Base-by-base conservation (phyloP, 2,888 invertebrate species). In the Amphipoea oculea region DNA sequence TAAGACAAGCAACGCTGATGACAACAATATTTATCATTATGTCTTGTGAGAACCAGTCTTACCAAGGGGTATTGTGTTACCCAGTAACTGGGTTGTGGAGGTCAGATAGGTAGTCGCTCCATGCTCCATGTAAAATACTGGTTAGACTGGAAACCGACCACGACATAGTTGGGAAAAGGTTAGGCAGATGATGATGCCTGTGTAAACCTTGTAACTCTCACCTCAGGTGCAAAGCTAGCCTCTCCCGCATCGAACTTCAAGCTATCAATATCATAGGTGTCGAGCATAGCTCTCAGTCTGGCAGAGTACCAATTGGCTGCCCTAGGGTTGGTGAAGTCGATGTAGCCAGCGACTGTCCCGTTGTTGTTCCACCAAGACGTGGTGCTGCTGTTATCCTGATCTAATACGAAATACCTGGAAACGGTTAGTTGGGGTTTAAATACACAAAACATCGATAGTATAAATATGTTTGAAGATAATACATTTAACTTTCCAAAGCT, bases 191-290 rank as follows among this genome's bases (percentile, higher is more conserved):
- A 23, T 57, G 17, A 17, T 23, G 1, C 23, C 36, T 23, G 6
- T 9, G 0, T n/a, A 60, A 63, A 9, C 20, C 9, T n/a, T 62
- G n/a, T 5, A 23, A 54, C 3, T 4, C 74, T 79, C 79, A 97
- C 97, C 93, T 97, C 97, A 3, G 98, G 98, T 0, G 97, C 93
- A 96, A 97, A 98, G 78, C 97, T 97, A 42, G 97, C 96, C 93
- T 98, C 98, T 20, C 98, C 99, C 48, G 98, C 98, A 90, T 99
- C 98, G 91, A 98, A 98, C 94, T 98, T 98, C 88, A 98, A 98
- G 85, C 98, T 98, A 88, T 98, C 98, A 36, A 99, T 97, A 2
- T 97, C 98, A 73, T 97, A 97, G 12, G 97, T 95, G 0, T 96
- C 94, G 81, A 97, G 95, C 7, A 99, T 90, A 12, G 91, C 90